These are phyloP conservation scores for Aphelinus certus DNA, from an alignment of 1,140 invertebrate species.

Conservation along the genomic window DNA sequence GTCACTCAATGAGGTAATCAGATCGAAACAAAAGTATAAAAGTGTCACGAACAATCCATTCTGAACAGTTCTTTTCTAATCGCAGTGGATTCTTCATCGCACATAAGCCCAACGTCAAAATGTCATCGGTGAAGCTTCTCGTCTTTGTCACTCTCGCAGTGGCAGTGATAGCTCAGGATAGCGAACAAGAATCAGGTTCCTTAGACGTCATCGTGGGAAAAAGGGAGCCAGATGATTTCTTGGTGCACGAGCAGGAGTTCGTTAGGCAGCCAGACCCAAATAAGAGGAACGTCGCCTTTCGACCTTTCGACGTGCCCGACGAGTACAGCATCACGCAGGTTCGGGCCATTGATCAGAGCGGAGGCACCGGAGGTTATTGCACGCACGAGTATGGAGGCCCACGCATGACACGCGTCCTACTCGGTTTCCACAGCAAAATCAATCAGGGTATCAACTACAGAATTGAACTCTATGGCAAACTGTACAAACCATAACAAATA, in stretches of 20 bases:
- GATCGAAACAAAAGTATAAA: too few species aligned
- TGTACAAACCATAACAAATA: background rate
- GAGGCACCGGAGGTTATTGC: background rate
- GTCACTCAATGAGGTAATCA: too few species aligned
- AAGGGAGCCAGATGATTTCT: background rate
- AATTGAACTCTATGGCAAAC: slow-evolving; percentile 17
- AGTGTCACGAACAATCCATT: too few species aligned
- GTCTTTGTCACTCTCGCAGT: too few species aligned
- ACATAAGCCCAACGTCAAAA: too few species aligned
- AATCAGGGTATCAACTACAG: background rate
- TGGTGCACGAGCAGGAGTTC: background rate
- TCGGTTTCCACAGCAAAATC: background rate
- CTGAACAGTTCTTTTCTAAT: too few species aligned
- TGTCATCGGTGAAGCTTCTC: too few species aligned
- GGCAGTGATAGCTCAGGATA: too few species aligned
- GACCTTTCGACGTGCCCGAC: slow-evolving; percentile 1
- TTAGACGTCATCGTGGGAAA: background rate
- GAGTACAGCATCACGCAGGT: slow-evolving; percentile 9
- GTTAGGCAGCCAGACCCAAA: background rate
- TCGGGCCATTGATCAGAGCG: background rate
- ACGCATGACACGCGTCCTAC: background rate
- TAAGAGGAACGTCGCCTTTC: background rate
- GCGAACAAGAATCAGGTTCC: background rate
- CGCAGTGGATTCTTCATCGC: too few species aligned
- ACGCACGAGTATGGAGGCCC: slow-evolving; percentile 4